A percentile compares a stretch with the other conserved stretches of the same genome.
phyloP scores from a whole-genome alignment of 2,113 vertebrate species.

The Ascaphus truei region DNA sequence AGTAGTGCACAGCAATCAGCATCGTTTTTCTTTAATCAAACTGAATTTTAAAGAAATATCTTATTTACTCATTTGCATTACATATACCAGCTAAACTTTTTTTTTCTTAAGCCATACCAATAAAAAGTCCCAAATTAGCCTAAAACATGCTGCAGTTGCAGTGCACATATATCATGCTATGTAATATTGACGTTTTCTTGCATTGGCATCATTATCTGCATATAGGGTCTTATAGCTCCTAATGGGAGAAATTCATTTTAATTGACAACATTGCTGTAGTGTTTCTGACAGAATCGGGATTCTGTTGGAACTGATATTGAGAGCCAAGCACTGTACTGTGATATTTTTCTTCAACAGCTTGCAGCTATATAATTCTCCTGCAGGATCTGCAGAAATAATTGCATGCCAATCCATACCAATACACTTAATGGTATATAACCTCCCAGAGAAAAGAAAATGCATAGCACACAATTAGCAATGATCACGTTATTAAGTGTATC shows the following conservation, averaged over 20 bases:
- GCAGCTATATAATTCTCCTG: conserved; percentile 39
- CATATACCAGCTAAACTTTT: conserved; percentile 53
- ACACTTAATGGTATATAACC: conserved; percentile 43
- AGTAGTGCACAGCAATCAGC: conserved; percentile 57
- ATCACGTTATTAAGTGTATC: not conserved
- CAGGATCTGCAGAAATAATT: conserved; percentile 37
- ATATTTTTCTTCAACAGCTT: conserved; percentile 36
- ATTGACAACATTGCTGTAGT: conserved; percentile 29
- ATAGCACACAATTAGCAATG: conserved; percentile 15
- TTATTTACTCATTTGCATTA: conserved; percentile 42
- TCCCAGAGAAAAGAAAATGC: conserved; percentile 37
- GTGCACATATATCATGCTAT: not conserved
- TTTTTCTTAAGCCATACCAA: not conserved
- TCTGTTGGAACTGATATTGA: not conserved
- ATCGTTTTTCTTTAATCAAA: conserved; percentile 51
- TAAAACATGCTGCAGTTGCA: too few species aligned
- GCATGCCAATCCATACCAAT: conserved; percentile 43
- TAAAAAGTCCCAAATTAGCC: not conserved
- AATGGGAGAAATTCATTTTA: not conserved
- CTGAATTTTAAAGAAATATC: conserved; percentile 45
- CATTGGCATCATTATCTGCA: not conserved
- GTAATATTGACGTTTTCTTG: not conserved
- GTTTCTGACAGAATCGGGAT: not conserved
- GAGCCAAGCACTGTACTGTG: conserved; percentile 13
- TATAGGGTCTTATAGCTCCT: not conserved